Conservation (phyloP, 2,797 vertebrate species). For the Lemur catta region DNA sequence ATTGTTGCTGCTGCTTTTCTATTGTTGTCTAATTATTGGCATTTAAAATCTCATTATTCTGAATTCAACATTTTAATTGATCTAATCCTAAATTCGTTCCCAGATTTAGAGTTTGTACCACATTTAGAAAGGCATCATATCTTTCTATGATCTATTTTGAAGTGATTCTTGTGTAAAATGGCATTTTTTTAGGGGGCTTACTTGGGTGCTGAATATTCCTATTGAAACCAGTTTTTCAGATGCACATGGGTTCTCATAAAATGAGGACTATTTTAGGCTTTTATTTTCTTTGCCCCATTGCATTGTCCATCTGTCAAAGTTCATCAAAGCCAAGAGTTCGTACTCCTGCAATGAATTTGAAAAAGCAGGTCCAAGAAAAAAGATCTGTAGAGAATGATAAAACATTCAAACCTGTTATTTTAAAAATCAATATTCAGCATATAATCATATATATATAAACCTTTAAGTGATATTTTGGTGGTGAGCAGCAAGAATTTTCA, state of each 20-base stretch:
- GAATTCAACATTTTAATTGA: slow-evolving; percentile 6
- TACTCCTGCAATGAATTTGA: neutral
- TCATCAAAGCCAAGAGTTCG: slow-evolving; percentile 52
- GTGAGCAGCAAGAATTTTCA: neutral
- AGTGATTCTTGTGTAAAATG: neutral
- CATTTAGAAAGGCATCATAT: neutral
- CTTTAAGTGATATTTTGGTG: neutral
- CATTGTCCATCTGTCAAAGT: slow-evolving; percentile 53
- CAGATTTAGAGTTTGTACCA: neutral
- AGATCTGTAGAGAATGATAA: neutral
- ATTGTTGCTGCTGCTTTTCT: neutral
- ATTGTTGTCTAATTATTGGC: neutral
- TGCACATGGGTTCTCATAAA: neutral
- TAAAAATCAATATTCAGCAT: neutral
- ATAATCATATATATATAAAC: neutral
- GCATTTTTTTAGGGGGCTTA: neutral
- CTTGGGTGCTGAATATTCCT: neutral
- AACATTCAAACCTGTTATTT: neutral
- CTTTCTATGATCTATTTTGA: neutral
- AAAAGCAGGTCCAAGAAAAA: neutral
- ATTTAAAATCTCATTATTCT: slow-evolving; percentile 28
- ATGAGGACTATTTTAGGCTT: slow-evolving; percentile 30
- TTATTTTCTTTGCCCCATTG: slow-evolving; percentile 24
- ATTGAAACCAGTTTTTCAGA: neutral
- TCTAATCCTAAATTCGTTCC: neutral